A percentile compares a stretch with the other conserved stretches of the same genome.
These are phyloP conservation scores for Acyrthosiphon pisum DNA, from an alignment of 1,140 invertebrate genomes.

Conservation along the genomic window DNA sequence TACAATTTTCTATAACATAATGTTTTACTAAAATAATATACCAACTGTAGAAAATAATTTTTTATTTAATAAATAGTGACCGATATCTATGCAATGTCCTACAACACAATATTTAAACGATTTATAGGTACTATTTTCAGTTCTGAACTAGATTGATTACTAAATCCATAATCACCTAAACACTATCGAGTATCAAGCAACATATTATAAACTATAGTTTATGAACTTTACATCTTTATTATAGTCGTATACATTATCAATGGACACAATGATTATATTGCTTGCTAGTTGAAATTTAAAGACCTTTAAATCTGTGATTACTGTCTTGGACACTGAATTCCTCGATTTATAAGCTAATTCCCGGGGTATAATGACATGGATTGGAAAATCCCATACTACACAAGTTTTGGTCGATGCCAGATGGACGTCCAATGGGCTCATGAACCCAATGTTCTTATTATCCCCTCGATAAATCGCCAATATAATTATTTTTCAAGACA, in stretches of 20 bases:
- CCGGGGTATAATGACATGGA: background rate
- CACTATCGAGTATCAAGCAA: background rate
- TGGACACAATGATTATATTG: background rate
- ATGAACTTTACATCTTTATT: background rate
- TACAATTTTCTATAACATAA: background rate
- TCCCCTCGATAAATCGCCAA: background rate
- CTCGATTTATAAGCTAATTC: conserved; percentile 8
- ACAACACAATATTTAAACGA: background rate
- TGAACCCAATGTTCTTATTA: background rate
- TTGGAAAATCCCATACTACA: background rate
- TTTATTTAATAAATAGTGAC: background rate
- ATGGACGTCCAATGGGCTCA: background rate
- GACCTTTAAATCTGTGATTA: background rate
- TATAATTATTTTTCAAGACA: background rate
- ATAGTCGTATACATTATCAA: background rate
- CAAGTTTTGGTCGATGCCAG: background rate
- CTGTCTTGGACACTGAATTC: background rate
- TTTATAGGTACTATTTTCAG: background rate
- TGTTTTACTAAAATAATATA: background rate
- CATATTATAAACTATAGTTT: background rate
- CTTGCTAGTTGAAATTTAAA: background rate
- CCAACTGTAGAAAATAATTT: background rate
- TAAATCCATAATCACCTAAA: background rate
- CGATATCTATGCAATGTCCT: background rate
- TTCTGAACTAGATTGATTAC: background rate